Base-by-base conservation (phyloP, 1,140 invertebrate genomes). In the Argopecten irradians region DNA sequence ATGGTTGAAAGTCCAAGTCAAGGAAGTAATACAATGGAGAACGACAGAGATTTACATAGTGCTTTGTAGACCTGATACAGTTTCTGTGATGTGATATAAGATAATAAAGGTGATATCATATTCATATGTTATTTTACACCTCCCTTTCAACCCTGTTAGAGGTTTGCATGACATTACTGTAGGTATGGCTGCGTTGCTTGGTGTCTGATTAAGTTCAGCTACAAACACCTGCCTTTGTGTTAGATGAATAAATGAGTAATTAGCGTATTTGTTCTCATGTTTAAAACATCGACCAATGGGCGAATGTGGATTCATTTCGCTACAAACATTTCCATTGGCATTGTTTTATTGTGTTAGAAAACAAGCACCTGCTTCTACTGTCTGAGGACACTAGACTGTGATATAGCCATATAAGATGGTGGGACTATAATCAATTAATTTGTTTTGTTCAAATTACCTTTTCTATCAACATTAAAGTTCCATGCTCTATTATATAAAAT, bases 181-280 rank as follows among this genome's bases (percentile, higher is more conserved):
- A 46, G 43, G 43, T 5, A 46, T 46, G 14, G 5, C 43, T 46
- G 5, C 22, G 19, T 46, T 46, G 43, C 55, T 28, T 28, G 22
- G 13, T 28, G 7, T 28, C 14, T 28, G 55, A 5, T 71, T 71
- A 28, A 71, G 22, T n/a, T 71, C 22, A 3, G 22, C 55, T n/a
- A 71, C n/a, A 5, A 71, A 28, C 55, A 71, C 55, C 55, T 46
- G 43, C 43, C 19, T 19, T 19, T 46, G 13, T 46, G 43, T 46
- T 11, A 19, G 13, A 19, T 46, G 16, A 71, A 71, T 71, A n/a
- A 5, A 71, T 8, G 28, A 16, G 55, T 71, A 71, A 71, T 71
- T 71, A 71, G 55, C 55, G n/a, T 28, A 71, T 71, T 28, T n/a
- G 55, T 71, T 71, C 55, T 71, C 55, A n/a, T 71, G 55, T 71